Percentiles rank a stretch among this genome's conserved stretches.
Evolutionary conservation across 2,113 vertebrate species (phyloP).

Genomic region (Myotis lucifugus): DNA sequence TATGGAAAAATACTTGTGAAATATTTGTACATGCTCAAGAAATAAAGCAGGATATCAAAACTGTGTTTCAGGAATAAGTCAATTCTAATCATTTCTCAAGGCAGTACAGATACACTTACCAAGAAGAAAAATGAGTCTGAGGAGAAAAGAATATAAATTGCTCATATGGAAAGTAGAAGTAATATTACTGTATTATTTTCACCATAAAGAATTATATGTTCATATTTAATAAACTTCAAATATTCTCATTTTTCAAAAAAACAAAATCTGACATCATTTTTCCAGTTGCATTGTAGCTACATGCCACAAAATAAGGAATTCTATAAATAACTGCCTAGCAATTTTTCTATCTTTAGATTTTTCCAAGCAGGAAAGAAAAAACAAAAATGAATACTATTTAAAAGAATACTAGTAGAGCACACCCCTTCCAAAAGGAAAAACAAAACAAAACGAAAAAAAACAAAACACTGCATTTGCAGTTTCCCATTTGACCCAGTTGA

Average conservation of each 20-base stretch:
- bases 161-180: conserved; percentile 53
- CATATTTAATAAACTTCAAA: conserved; percentile 68
- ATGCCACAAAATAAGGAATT: conserved; percentile 52
- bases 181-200: conserved; percentile 58
- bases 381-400: conserved; percentile 24
- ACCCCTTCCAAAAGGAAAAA: not conserved
- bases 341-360: conserved; percentile 54
- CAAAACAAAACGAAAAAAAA: not conserved
- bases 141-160: conserved; percentile 60
- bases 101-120: conserved; percentile 27
- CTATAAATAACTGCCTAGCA: conserved; percentile 6
- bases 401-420: not conserved
- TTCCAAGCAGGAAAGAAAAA: conserved; percentile 9
- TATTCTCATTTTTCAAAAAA: conserved; percentile 70
- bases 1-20: conserved; percentile 45
- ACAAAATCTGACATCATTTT: conserved; percentile 54
- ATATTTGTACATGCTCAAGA: conserved; percentile 33
- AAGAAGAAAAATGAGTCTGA: conserved; percentile 45
- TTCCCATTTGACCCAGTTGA: not conserved
- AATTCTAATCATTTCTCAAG: conserved; percentile 67
- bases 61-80: conserved; percentile 26
- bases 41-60: conserved; percentile 53
- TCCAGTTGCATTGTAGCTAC: not conserved
- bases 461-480: not conserved
- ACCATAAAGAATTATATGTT: conserved; percentile 61